Evolutionary conservation across 64 coral and sea anemone genomes (phyloP), one percentile per base, ranked within the genome.

Genomic region (Catalaphyllia jardinei): DNA sequence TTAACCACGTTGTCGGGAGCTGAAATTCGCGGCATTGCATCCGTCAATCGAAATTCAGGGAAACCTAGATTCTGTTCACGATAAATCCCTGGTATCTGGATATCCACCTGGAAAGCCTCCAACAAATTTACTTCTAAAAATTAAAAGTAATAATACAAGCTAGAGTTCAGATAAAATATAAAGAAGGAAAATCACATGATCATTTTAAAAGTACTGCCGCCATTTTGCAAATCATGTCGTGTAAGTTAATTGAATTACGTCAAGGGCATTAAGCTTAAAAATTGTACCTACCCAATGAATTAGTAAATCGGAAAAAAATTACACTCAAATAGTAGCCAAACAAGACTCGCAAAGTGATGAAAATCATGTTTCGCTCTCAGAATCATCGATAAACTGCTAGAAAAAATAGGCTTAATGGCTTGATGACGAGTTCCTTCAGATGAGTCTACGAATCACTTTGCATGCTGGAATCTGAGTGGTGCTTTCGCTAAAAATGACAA

Each of bases 41-140:
- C 71, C 28, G 71, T 73, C 12, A 73, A 73, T 30, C 71, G 71
- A 73, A 73, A 73, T 73, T 73, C 29, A 73, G 71, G 33, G 71
- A 73, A 73, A 29, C 71, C 71, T 13, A 73, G 10, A 14, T 73
- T 6, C 71, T 30, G 8, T 30, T 73, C 71, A 73, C 71, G 71
- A 73, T 73, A 73, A 33, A 73, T 27, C 4, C 71, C 71, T 73
- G 28, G n/a, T 14, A 73, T 73, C 28, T 73, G 71, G 27, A 29
- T 29, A 13, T 73, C 71, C 71, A 73, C 71, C 71, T 73, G 24
- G 14, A 73, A 73, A 30, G 71, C 71, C 13, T 73, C 71, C 8
- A 73, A 27, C 27, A 73, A 73, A 28, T 73, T 31, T 0, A 73
- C 71, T 27, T 73, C 71, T 73, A 73, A 28, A 31, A 73, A 8